Percentiles rank a stretch among this genome's conserved stretches.
phyloP scores from a whole-genome alignment of 2,888 invertebrate genomes.

The Coelopa pilipes region DNA sequence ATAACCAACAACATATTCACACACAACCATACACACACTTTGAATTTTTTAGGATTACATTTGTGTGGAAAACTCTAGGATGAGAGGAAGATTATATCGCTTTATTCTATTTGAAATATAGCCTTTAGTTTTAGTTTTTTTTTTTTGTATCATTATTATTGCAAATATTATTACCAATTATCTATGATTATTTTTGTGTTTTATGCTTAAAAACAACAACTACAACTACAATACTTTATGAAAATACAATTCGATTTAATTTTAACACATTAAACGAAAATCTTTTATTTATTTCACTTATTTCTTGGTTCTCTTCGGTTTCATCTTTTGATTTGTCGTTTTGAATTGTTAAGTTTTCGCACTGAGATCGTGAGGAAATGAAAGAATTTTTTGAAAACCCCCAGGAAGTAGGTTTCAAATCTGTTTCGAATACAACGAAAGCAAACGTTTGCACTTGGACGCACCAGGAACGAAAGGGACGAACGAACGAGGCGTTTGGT shows the following conservation, averaged over 20 bases:
- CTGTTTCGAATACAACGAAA: constrained; percentile 32
- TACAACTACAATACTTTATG: constrained; percentile 1
- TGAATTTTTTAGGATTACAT: neutral
- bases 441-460: too few relatives aligned
- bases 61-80: neutral
- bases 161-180: constrained; percentile 9
- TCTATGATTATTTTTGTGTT: constrained; percentile 6
- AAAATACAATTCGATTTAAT: constrained; percentile 25
- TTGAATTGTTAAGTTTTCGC: neutral
- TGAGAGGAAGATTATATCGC: neutral
- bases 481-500: too few relatives aligned
- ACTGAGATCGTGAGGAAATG: neutral
- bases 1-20: too few relatives aligned
- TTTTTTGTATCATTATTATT: constrained; percentile 5
- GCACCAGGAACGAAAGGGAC: too few relatives aligned
- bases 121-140: neutral
- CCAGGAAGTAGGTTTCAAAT: constrained; percentile 28
- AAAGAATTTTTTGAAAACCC: neutral
- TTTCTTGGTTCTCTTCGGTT: neutral
- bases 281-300: constrained; percentile 20
- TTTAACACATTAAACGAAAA: constrained; percentile 25
- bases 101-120: neutral
- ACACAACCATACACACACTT: too few relatives aligned
- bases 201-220: constrained; percentile 22
- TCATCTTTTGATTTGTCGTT: constrained; percentile 2